phyloP scores from a whole-genome alignment of 2,113 vertebrate genomes.

The Channa maculata region DNA sequence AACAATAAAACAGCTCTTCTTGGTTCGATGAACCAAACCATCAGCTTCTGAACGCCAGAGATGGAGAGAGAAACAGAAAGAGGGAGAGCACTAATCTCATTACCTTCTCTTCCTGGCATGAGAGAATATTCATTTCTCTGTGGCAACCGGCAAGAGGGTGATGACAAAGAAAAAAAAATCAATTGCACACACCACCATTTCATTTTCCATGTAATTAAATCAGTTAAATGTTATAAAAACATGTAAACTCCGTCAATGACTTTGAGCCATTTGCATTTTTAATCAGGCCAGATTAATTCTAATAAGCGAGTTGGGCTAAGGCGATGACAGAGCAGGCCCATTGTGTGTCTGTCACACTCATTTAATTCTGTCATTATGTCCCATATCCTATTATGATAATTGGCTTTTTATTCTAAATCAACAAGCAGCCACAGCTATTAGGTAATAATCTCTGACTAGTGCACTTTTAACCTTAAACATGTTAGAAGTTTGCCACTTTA shows the following conservation, averaged over 20 bases:
- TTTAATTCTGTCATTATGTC: constrained; percentile 81
- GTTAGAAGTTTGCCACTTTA: constrained; percentile 49
- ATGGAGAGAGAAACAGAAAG: constrained; percentile 52
- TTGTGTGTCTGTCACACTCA: constrained; percentile 81
- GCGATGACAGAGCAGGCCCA: constrained; percentile 75
- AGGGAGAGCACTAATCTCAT: constrained; percentile 75
- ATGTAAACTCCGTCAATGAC: constrained; percentile 82
- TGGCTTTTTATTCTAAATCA: constrained; percentile 80
- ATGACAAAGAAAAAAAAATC: constrained; percentile 51
- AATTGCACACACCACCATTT: constrained; percentile 71
- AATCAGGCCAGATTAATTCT: constrained; percentile 83
- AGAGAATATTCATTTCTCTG: constrained; percentile 73
- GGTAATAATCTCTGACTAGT: constrained; percentile 76
- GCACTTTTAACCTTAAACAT: constrained; percentile 72
- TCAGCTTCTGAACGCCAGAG: constrained; percentile 59
- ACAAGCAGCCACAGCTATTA: constrained; percentile 78
- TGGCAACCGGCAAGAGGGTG: constrained; percentile 58
- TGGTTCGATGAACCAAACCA: constrained; percentile 69
- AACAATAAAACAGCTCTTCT: constrained; percentile 65
- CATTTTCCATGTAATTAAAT: constrained; percentile 86
- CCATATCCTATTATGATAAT: constrained; percentile 83
- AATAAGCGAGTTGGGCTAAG: constrained; percentile 79
- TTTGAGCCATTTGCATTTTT: constrained; percentile 85
- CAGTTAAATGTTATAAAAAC: constrained; percentile 82
- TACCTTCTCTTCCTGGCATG: constrained; percentile 74